phyloP scores from a whole-genome alignment of 2,888 invertebrate genomes.

The Chrysopilus asiliformis region DNA sequence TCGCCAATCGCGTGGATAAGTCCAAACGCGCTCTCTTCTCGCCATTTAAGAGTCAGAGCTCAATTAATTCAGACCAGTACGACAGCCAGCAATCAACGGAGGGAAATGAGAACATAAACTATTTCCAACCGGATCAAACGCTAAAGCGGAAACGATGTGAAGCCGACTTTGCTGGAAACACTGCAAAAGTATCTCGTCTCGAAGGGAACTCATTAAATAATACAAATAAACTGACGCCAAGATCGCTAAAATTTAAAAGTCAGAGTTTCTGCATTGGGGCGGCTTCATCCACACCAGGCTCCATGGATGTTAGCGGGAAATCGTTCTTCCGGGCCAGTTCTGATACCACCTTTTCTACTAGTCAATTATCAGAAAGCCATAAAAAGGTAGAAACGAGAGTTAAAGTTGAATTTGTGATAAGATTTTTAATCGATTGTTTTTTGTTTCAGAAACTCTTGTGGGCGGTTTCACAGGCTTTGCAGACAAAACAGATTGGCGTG shows the following conservation, averaged over 20 bases:
- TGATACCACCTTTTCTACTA: conserved; percentile 15
- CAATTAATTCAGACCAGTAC: conserved; percentile 4
- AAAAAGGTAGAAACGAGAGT: conserved; percentile 22
- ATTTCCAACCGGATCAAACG: background rate
- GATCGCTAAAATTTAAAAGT: conserved; percentile 33
- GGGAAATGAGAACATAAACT: too few species aligned
- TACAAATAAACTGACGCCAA: conserved; percentile 24
- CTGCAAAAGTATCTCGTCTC: conserved; percentile 2
- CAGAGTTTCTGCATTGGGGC: conserved; percentile 34
- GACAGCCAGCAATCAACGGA: too few species aligned
- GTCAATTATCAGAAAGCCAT: conserved; percentile 29
- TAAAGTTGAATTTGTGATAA: background rate
- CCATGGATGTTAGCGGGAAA: conserved; percentile 14
- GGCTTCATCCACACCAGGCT: conserved; percentile 21
- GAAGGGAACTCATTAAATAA: conserved; percentile 19
- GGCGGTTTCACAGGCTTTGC: conserved; percentile 66
- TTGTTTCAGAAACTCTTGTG: conserved; percentile 54
- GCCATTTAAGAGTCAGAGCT: conserved; percentile 26
- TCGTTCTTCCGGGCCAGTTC: conserved; percentile 16
- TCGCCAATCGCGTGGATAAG: conserved; percentile 39
- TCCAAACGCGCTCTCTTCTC: conserved; percentile 57
- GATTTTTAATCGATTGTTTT: background rate
- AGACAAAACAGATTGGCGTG: conserved; percentile 52
- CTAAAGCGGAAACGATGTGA: conserved; percentile 27
- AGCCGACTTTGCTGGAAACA: conserved; percentile 19